These are phyloP conservation scores for Porites lobata DNA, from an alignment of 92 coral and sea anemone species.

Conservation along the genomic window DNA sequence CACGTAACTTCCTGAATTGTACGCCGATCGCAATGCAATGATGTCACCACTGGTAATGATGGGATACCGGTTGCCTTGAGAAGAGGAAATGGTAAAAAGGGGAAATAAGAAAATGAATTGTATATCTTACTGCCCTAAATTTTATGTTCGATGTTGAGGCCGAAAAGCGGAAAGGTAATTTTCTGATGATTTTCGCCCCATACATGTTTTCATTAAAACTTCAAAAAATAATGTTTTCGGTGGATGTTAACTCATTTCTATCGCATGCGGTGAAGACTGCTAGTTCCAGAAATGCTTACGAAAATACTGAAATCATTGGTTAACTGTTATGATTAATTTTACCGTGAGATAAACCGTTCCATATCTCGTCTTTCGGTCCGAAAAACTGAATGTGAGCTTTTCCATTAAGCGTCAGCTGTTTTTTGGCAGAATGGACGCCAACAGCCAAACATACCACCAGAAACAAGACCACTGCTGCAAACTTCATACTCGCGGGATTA, in stretches of 20 bases:
- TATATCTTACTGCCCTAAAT: too few relatives aligned
- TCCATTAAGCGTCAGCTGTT: constrained; percentile 52
- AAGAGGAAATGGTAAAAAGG: neutral
- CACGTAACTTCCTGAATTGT: constrained; percentile 33
- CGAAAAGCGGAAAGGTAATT: too few relatives aligned
- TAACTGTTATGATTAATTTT: neutral
- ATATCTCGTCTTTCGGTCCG: constrained; percentile 56
- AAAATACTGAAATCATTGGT: too few relatives aligned
- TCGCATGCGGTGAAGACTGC: neutral
- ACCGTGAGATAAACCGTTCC: constrained; percentile 80
- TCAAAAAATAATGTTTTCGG: neutral
- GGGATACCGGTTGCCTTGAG: constrained; percentile 72
- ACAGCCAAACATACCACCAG: neutral
- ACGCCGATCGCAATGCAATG: constrained; percentile 70
- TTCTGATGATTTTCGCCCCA: too few relatives aligned
- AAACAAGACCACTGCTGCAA: constrained; percentile 1
- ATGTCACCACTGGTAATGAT: constrained; percentile 79
- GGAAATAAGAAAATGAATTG: too few relatives aligned
- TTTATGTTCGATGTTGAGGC: too few relatives aligned
- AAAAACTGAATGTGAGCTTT: constrained; percentile 67
- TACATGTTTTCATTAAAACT: too few relatives aligned
- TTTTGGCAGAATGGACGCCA: constrained; percentile 25
- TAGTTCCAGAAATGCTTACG: too few relatives aligned
- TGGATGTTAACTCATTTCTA: neutral
- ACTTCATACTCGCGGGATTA: constrained; percentile 4